Percentiles rank a stretch among this genome's conserved stretches.
Evolutionary conservation across 2,797 vertebrate species (phyloP).

Genomic region (Euthynnus affinis): DNA sequence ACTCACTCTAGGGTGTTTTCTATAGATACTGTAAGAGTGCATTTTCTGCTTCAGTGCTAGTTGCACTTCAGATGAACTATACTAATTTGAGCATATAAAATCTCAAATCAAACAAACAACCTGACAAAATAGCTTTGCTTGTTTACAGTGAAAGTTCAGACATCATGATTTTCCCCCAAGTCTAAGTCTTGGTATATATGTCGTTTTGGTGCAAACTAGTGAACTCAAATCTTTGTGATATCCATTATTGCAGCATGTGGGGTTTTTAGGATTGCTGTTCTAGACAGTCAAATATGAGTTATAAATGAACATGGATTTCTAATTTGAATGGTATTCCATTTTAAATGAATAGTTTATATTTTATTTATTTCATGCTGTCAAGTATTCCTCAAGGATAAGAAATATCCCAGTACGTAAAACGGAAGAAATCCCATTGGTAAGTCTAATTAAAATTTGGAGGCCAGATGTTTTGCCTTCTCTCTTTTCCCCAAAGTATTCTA

Average conservation of each 20-base stretch:
- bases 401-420: slow-evolving; percentile 70
- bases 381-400: slow-evolving; percentile 72
- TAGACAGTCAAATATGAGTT: slow-evolving; percentile 9
- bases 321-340: slow-evolving; percentile 39
- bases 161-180: slow-evolving; percentile 7
- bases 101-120: slow-evolving; percentile 52
- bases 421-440: slow-evolving; percentile 83
- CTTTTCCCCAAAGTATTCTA: slow-evolving; percentile 77
- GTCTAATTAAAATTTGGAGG: slow-evolving; percentile 87
- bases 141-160: slow-evolving; percentile 37
- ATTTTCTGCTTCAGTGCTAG: slow-evolving; percentile 50
- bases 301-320: slow-evolving; percentile 23
- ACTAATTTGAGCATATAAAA: slow-evolving; percentile 55
- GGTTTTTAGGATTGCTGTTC: slow-evolving; percentile 7
- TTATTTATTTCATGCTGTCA: slow-evolving; percentile 68
- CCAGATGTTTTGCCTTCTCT: slow-evolving; percentile 87
- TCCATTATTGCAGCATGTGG: neutral
- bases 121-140: slow-evolving; percentile 47
- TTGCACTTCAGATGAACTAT: slow-evolving; percentile 54
- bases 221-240: slow-evolving; percentile 8
- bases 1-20: slow-evolving; percentile 56
- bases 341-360: slow-evolving; percentile 52
- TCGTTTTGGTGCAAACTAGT: slow-evolving; percentile 10
- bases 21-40: slow-evolving; percentile 50
- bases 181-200: neutral